A percentile compares a stretch with the other conserved stretches of the same genome.
Conservation (phyloP, 2,888 invertebrate species). For the Chaetogeoica ovagalla region DNA sequence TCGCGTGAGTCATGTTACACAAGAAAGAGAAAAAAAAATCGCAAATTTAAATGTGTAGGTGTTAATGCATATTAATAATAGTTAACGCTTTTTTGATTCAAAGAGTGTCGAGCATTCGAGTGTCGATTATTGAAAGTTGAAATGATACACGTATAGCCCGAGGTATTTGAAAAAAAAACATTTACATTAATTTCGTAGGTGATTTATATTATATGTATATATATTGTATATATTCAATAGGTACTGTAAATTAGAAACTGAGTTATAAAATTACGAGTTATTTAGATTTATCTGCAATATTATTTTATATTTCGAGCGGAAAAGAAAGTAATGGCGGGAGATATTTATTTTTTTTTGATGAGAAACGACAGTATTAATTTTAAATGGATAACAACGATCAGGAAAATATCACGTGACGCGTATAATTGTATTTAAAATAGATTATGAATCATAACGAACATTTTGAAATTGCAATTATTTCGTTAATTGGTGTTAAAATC, state of each 20-base stretch:
- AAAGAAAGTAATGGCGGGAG: too few species aligned
- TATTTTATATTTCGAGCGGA: too few species aligned
- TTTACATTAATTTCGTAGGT: neutral
- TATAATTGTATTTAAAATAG: neutral
- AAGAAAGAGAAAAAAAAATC: neutral
- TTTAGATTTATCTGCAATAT: too few species aligned
- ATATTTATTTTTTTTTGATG: too few species aligned
- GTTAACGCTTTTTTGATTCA: constrained; percentile 1
- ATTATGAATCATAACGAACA: neutral
- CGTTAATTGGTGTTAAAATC: neutral
- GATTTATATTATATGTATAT: too few species aligned
- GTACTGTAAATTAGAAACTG: neutral
- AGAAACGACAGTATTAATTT: neutral
- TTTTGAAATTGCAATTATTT: neutral
- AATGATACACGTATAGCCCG: neutral
- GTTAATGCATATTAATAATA: constrained; percentile 7
- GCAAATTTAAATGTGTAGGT: constrained; percentile 26
- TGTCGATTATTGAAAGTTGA: neutral
- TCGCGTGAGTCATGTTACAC: neutral
- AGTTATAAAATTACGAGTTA: neutral
- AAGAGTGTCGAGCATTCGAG: neutral
- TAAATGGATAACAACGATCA: neutral
- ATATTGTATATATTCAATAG: too few species aligned
- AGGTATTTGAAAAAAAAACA: neutral
- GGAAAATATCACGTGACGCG: neutral